Percentiles rank a stretch among this genome's conserved stretches.
These are phyloP conservation scores for Drepana falcataria DNA, from an alignment of 2,888 invertebrate genomes.

Conservation along the genomic window DNA sequence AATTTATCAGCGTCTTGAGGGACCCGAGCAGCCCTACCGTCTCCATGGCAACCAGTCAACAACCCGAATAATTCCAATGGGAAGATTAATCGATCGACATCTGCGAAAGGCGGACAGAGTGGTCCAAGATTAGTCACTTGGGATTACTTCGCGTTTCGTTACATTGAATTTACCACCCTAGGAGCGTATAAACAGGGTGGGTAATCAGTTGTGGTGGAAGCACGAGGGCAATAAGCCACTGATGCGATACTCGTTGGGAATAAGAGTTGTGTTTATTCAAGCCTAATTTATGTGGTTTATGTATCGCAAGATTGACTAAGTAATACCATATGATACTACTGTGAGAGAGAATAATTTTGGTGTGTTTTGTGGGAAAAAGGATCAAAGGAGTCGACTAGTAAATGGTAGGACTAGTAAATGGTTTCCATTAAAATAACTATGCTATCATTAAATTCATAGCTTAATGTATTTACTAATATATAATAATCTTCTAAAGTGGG, in stretches of 20 bases:
- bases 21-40: slow-evolving; percentile 15
- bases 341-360: not conserved
- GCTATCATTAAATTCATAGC: too few relatives aligned
- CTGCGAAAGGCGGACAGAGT: slow-evolving; percentile 59
- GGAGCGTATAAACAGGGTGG: not conserved
- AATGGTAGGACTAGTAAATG: too few relatives aligned
- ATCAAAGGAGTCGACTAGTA: too few relatives aligned
- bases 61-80: slow-evolving; percentile 55
- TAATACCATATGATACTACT: not conserved
- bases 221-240: slow-evolving; percentile 29
- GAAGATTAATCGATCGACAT: slow-evolving; percentile 70
- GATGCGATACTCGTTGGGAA: slow-evolving; percentile 17
- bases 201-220: slow-evolving; percentile 9
- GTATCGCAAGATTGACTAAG: slow-evolving; percentile 9
- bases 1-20: not conserved
- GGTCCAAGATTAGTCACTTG: slow-evolving; percentile 66
- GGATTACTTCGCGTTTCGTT: slow-evolving; percentile 35
- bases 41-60: slow-evolving; percentile 51
- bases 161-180: slow-evolving; percentile 22
- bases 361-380: not conserved
- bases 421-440: too few relatives aligned
- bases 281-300: slow-evolving; percentile 44
- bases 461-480: too few relatives aligned
- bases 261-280: slow-evolving; percentile 42
- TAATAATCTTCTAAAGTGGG: too few relatives aligned